phyloP scores from a whole-genome alignment of 2,113 vertebrate genomes.

The Pseudorhombus dupliciocellatus region DNA sequence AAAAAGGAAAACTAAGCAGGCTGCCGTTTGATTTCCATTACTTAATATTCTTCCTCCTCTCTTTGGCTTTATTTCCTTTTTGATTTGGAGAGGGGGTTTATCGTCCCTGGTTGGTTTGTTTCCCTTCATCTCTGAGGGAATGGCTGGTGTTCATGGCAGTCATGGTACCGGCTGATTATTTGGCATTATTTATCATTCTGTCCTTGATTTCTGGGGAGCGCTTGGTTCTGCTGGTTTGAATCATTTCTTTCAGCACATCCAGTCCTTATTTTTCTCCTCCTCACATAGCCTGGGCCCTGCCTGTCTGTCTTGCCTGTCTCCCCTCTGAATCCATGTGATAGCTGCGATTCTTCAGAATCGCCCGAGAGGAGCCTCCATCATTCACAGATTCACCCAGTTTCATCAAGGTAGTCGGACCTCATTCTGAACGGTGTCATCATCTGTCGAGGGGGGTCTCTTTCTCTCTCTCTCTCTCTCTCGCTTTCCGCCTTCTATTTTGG shows the following conservation, averaged over 20 bases:
- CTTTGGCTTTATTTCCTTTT: background rate
- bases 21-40: constrained; percentile 79
- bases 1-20: constrained; percentile 90
- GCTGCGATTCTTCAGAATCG: constrained; percentile 35
- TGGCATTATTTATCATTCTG: constrained; percentile 49
- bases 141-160: constrained; percentile 59
- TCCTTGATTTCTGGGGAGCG: constrained; percentile 56
- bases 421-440: constrained; percentile 44
- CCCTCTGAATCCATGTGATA: constrained; percentile 47
- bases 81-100: constrained; percentile 50
- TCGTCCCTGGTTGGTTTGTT: constrained; percentile 66
- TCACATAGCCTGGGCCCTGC: constrained; percentile 41
- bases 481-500: constrained; percentile 18
- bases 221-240: constrained; percentile 61
- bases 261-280: constrained; percentile 27
- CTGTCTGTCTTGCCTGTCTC: constrained; percentile 59
- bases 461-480: too few species aligned
- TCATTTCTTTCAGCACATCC: constrained; percentile 51
- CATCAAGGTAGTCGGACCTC: constrained; percentile 46
- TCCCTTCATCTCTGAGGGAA: constrained; percentile 56
- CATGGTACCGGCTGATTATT: constrained; percentile 60
- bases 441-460: constrained; percentile 4
- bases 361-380: constrained; percentile 36
- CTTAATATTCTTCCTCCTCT: constrained; percentile 24
- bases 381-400: constrained; percentile 35